phyloP scores from a whole-genome alignment of 2,797 vertebrate genomes.

The Bovichtus diacanthus region DNA sequence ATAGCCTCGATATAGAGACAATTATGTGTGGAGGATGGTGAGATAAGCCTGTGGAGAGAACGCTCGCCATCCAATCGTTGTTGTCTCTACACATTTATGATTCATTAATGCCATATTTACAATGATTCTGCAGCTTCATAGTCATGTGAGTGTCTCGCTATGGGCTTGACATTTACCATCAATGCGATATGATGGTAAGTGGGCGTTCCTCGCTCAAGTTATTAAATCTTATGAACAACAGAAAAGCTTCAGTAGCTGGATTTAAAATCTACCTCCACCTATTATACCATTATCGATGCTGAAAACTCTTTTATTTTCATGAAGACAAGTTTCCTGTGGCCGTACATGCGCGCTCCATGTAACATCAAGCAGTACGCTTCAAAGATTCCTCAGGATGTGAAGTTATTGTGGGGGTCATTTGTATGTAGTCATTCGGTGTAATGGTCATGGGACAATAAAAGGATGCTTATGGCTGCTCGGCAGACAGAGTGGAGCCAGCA shows the following conservation, averaged over 20 bases:
- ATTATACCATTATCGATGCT: neutral
- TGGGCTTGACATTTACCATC: neutral
- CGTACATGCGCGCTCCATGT: neutral
- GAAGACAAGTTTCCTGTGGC: neutral
- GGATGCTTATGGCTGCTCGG: slow-evolving; percentile 72
- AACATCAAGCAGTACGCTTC: neutral
- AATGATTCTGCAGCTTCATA: neutral
- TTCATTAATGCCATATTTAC: neutral
- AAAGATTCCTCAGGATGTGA: slow-evolving; percentile 53
- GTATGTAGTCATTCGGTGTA: slow-evolving; percentile 62
- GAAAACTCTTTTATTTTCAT: neutral
- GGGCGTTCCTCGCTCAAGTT: neutral
- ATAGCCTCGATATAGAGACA: slow-evolving; percentile 50
- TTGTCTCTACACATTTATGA: neutral
- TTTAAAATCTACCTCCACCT: neutral
- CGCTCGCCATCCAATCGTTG: neutral
- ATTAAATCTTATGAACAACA: neutral
- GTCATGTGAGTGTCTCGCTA: neutral
- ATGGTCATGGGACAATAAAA: slow-evolving; percentile 78
- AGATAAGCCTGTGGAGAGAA: neutral
- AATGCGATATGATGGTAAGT: neutral
- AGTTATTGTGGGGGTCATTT: slow-evolving; percentile 48
- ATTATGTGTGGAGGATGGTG: slow-evolving; percentile 33
- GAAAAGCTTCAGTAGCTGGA: neutral
- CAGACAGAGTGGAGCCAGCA: slow-evolving; percentile 80